Evolutionary conservation across 1,140 invertebrate species (phyloP), one percentile per base, ranked within the genome.

Genomic region (Musca domestica): DNA sequence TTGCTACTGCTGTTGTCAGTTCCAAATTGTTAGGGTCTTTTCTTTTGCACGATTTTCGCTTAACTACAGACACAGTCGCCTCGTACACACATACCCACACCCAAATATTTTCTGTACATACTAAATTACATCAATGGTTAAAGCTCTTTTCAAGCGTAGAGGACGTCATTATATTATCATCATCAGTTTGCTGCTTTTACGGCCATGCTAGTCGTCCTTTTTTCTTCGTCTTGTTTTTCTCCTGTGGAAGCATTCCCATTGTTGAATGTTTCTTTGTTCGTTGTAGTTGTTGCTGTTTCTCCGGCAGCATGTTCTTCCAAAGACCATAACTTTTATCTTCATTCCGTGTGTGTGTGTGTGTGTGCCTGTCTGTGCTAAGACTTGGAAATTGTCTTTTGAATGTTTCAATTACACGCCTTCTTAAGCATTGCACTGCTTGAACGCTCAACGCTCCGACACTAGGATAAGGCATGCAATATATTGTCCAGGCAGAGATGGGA

Each of bases 371-470:
- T 80, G 77, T 80, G 77, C 74, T 80, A 80, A 80, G 77, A 79
- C 77, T 80, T 80, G 77, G 77, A 80, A 80, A 80, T 80, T 80
- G 77, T 80, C 77, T 81, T 80, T 80, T 81, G 78, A 81, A 81
- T 81, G 78, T 81, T 80, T 81, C 78, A 81, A 81, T 81, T 81
- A 81, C 78, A 81, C 78, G 78, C 78, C 78, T 81, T 81, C 78
- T 81, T 81, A 81, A 80, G 76, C 78, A 81, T 78, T 78, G 78
- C 78, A 78, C 77, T 61, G 56, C 56, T 61, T 61, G n/a, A 61
- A 61, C n/a, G 34, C 34, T 79, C 74, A 73, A 76, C 74, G 70
- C 66, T 69, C 49, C 54, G 46, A 69, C 66, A 69, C 67, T 64
- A 63, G 64, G 51, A 51, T 52, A 46, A 49, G 27, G 12, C 56